Conservation (phyloP, 2,888 invertebrate genomes). For the Andrena hattorfiana region DNA sequence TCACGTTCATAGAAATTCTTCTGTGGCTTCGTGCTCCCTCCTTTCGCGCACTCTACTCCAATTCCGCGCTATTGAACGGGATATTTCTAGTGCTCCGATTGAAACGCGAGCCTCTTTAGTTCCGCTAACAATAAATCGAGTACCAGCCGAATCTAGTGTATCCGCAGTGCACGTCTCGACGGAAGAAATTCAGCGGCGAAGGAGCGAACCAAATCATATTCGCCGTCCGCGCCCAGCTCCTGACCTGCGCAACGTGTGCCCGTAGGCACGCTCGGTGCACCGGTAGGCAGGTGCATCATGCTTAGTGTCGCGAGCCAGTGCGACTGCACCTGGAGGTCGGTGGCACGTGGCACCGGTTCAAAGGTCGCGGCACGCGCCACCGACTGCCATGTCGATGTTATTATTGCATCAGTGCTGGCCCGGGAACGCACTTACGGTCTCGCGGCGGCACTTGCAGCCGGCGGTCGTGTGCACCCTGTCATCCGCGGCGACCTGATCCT, state of each 20-base stretch:
- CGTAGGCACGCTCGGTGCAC: slow-evolving; percentile 15
- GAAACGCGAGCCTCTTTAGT: too few relatives aligned
- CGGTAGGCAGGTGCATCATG: slow-evolving; percentile 38
- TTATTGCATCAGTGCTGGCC: slow-evolving; percentile 29
- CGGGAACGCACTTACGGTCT: slow-evolving; percentile 25
- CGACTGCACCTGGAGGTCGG: slow-evolving; percentile 55
- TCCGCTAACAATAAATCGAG: too few relatives aligned
- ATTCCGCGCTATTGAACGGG: too few relatives aligned
- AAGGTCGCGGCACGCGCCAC: slow-evolving; percentile 64
- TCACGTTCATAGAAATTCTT: background rate
- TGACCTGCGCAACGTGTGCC: slow-evolving; percentile 60
- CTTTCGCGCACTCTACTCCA: too few relatives aligned
- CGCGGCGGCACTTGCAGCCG: slow-evolving; percentile 14
- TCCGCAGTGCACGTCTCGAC: too few relatives aligned
- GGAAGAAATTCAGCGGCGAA: too few relatives aligned
- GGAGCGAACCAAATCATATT: too few relatives aligned
- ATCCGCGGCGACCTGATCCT: background rate
- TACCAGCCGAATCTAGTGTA: too few relatives aligned
- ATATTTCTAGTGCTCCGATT: too few relatives aligned
- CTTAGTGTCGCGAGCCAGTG: slow-evolving; percentile 36
- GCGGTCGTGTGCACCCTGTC: slow-evolving; percentile 3
- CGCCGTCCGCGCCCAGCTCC: slow-evolving; percentile 22
- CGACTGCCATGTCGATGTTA: slow-evolving; percentile 48
- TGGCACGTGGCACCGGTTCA: slow-evolving; percentile 63
- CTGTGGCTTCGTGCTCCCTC: too few relatives aligned